Conservation (phyloP, 2,113 vertebrate species). For the Pterocles gutturalis region DNA sequence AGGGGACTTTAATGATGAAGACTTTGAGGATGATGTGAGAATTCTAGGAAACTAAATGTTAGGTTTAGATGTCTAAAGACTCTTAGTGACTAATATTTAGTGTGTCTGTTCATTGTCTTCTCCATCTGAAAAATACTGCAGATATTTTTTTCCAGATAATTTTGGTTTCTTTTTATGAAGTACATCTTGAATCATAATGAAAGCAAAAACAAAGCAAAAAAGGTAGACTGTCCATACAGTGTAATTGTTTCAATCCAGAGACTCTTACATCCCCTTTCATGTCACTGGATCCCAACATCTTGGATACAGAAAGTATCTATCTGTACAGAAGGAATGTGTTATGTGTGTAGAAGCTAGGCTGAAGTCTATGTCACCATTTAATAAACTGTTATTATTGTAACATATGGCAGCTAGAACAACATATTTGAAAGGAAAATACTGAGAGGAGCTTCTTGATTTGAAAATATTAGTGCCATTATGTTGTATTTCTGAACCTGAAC, state of each 20-base stretch:
- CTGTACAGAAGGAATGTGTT: neutral
- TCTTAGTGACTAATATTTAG: neutral
- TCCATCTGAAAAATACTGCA: neutral
- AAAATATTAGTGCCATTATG: constrained; percentile 76
- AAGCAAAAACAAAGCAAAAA: neutral
- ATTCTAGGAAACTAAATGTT: neutral
- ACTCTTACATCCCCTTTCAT: neutral
- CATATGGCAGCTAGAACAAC: constrained; percentile 64
- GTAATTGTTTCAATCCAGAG: neutral
- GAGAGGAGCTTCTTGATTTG: constrained; percentile 64
- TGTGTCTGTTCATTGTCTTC: neutral
- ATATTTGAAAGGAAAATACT: constrained; percentile 72
- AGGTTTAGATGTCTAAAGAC: neutral
- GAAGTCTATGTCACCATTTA: constrained; percentile 4
- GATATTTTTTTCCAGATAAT: neutral
- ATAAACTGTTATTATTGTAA: constrained; percentile 67
- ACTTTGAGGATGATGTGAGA: neutral
- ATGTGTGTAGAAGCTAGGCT: neutral
- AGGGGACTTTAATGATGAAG: neutral
- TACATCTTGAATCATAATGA: neutral
- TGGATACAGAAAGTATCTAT: neutral
- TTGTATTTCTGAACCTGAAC: constrained; percentile 76
- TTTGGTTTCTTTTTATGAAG: neutral
- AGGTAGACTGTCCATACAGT: neutral
- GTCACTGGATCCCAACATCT: neutral